Base-by-base conservation (phyloP, 2,113 vertebrate genomes). In the Hymenochirus boettgeri region DNA sequence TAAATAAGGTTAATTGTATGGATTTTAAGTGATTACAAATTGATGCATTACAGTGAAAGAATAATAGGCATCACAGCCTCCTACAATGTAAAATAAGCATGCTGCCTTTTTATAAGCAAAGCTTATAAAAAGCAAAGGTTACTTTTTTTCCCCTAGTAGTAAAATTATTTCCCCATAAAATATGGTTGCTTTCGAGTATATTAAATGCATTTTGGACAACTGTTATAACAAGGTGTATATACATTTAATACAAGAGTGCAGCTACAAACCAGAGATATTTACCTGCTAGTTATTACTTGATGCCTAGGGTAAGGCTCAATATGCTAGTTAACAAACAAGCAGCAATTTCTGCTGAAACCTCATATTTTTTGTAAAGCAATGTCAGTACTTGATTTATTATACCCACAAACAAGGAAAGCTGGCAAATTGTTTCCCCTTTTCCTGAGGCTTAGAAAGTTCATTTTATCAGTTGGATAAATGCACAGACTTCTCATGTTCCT, bases 381-480 rank as follows among this genome's bases (percentile, higher is more conserved):
- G 65, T 60, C 65, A 67, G 60, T 21, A 12, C 25, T 67, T 67
- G 65, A 67, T 67, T 67, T 67, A 67, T 67, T 67, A 67, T 60
- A 67, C 57, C 29, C 47, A 29, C 11, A 24, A 15, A 18, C 29
- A 11, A 23, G 47, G 57, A 65, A 67, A 67, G 33, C 65, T 67
- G 65, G 56, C 65, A 67, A 60, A 60, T 67, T 58, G 46, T 67
- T 67, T 67, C 56, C 65, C 56, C 47, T 60, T 67, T 67, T 66
- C 64, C 64, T 66, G 22, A 66, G 64, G 55, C 64, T 58, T 46
- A 37, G 21, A 58, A 48, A 58, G 22, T 66, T 66, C 64, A 66
- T 66, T 58, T 67, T 57, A 59, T 67, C 65, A 67, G 65, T 57
- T 22, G 56, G 48, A 67, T 67, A 67, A 67, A 60, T 60, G 57